Base-by-base conservation (phyloP, 1,140 invertebrate species). In the Heliconius congener region DNA sequence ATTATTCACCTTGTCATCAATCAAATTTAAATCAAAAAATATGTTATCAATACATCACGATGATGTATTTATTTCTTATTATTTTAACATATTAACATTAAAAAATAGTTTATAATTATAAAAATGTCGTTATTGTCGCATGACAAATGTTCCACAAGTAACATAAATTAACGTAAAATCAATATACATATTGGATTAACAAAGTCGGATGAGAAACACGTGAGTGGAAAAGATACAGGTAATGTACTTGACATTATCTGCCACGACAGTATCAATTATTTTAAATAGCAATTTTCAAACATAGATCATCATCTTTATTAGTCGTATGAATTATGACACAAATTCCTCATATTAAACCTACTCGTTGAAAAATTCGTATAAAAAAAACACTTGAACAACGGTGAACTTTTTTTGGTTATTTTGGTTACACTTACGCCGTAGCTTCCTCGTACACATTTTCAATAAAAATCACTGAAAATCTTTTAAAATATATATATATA, bases 121-220 rank as follows among this genome's bases (percentile, higher is more conserved):
- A 23, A 6, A 27, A 27, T 13, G 3, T 27, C 4, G 11, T 9
- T 66, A 30, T 66, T 30, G 23, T 30, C 11, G 9, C 9, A 66
- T 66, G 9, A 66, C 11, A 13, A 30, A 11, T 0, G 8, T 66
- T 30, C n/a, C 11, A 30, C 3, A 13, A 11, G 55, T 74, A 39
- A 34, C 46, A 74, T 74, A 74, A 74, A 66, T 42, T 39, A 27
- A 73, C 52, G 19, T 27, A 78, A 78, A 78, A 78, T 79, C 78
- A 73, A 79, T 79, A 79, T 66, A 66, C 23, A 66, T 70, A 73
- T 75, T 72, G 72, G 76, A 81, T 81, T 81, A 81, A 81, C 42
- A 52, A 75, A 81, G 77, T 75, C 71, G 73, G 52, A 81, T 81
- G 78, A 74, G 73, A 60, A 75, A 60, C 75, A 76, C 75, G 71